These are phyloP conservation scores for Caretta caretta DNA, from an alignment of 2,113 vertebrate genomes.

Conservation along the genomic window DNA sequence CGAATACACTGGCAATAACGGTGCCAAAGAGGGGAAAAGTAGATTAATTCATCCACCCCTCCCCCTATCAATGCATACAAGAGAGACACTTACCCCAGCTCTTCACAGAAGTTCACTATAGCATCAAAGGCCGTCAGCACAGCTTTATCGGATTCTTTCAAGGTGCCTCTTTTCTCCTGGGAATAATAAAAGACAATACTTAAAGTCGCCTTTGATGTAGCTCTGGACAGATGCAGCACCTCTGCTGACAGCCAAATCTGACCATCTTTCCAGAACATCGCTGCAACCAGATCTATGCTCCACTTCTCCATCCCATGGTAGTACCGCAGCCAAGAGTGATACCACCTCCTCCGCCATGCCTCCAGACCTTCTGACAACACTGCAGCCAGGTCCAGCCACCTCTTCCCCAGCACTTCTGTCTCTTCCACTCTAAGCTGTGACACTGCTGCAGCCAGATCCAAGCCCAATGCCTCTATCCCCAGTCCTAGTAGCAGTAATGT, in stretches of 20 bases:
- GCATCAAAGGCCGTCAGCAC: constrained; percentile 88
- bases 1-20: background rate
- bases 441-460: background rate
- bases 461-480: background rate
- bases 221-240: background rate
- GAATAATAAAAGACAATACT: background rate
- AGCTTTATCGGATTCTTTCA: constrained; percentile 88
- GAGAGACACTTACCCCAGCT: constrained; percentile 79
- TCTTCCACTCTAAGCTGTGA: background rate
- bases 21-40: background rate
- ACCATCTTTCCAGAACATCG: background rate
- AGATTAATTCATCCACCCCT: background rate
- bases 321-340: background rate
- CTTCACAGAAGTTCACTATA: constrained; percentile 91
- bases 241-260: background rate
- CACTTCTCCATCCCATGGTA: background rate
- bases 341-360: background rate
- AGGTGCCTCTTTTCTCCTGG: constrained; percentile 89
- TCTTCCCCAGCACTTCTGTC: background rate
- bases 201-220: background rate
- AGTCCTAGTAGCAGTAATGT: background rate
- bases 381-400: background rate
- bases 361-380: accelerated
- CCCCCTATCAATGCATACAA: background rate
- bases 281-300: background rate